Conservation (phyloP, 1,140 invertebrate genomes). For the Cotesia glomerata region DNA sequence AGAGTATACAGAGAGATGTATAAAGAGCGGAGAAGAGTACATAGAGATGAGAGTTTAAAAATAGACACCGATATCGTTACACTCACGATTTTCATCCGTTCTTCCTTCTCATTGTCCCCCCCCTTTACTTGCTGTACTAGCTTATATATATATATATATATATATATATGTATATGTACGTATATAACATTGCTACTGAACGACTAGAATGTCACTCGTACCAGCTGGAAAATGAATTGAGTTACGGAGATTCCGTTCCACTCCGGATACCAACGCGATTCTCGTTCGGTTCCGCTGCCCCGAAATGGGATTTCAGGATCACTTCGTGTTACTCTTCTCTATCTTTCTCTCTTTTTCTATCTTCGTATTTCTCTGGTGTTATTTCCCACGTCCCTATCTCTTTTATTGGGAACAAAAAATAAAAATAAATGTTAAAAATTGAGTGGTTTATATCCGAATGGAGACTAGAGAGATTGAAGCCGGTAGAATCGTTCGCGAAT, state of each 20-base stretch:
- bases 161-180: background rate
- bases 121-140: too few species aligned
- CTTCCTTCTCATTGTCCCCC: background rate
- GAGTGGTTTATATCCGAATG: conserved; percentile 10
- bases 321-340: conserved; percentile 4
- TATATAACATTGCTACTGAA: background rate
- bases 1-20: background rate
- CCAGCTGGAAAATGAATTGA: conserved; percentile 33
- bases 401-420: background rate
- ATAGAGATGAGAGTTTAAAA: background rate
- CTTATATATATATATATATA: background rate
- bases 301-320: conserved; percentile 31
- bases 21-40: background rate
- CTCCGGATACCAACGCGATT: conserved; percentile 12
- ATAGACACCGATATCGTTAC: conserved; percentile 1
- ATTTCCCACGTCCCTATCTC: conserved; percentile 1
- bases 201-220: conserved; percentile 17
- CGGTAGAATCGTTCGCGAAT: conserved; percentile 7
- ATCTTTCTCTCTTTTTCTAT: background rate
- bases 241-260: conserved; percentile 31
- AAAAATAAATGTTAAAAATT: background rate
- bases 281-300: conserved; percentile 14
- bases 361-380: background rate
- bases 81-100: conserved; percentile 4
- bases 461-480: background rate